A percentile compares a stretch with the other conserved stretches of the same genome.
Conservation (phyloP, 2,113 vertebrate genomes). For the Donacobius atricapilla region DNA sequence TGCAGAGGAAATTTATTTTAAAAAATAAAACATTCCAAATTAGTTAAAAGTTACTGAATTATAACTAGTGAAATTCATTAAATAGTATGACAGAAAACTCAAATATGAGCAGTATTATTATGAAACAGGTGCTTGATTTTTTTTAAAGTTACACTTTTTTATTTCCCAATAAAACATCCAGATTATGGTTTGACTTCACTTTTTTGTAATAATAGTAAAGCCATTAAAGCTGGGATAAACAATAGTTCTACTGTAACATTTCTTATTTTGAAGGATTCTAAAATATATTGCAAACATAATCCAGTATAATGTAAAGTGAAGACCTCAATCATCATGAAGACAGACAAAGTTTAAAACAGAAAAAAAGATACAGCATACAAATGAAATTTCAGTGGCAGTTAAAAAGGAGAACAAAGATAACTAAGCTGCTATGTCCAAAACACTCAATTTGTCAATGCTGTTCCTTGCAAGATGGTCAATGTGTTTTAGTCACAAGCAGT, state of each 20-base stretch:
- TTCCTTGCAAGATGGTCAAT: background rate
- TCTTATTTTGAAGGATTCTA: background rate
- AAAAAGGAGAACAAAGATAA: background rate
- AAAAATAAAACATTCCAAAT: background rate
- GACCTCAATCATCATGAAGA: background rate
- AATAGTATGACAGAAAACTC: background rate
- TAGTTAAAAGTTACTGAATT: background rate
- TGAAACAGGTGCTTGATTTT: background rate
- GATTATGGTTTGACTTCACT: background rate
- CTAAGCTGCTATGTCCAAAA: background rate
- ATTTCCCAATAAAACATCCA: background rate
- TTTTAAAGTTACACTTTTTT: background rate
- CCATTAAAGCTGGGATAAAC: background rate
- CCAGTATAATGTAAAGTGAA: background rate
- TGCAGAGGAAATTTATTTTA: background rate
- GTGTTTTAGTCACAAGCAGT: background rate
- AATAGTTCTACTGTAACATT: background rate
- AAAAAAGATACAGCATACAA: background rate
- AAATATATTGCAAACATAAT: background rate
- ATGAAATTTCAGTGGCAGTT: background rate
- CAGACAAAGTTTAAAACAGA: background rate
- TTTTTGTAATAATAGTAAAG: background rate
- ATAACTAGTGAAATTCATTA: background rate
- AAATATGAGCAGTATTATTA: background rate
- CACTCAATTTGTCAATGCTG: background rate